These are phyloP conservation scores for Lochmaea crataegi DNA, from an alignment of 2,888 invertebrate genomes.

Conservation along the genomic window DNA sequence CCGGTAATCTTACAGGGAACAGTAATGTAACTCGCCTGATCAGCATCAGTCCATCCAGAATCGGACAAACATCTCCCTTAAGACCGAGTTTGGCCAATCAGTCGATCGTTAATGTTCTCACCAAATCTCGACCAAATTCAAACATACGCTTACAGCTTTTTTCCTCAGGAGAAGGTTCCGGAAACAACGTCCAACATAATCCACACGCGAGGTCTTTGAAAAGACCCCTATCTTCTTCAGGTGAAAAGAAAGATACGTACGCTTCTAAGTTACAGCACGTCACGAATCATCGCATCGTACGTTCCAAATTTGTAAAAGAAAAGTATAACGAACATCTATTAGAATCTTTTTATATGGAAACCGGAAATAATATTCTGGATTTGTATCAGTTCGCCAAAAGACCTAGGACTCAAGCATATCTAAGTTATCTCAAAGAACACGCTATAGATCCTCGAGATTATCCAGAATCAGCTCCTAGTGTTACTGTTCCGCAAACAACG, in stretches of 20 bases:
- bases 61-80: constrained; percentile 57
- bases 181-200: constrained; percentile 45
- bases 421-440: constrained; percentile 78
- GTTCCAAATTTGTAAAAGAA: constrained; percentile 77
- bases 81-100: constrained; percentile 65
- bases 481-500: constrained; percentile 50
- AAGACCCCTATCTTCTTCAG: constrained; percentile 64
- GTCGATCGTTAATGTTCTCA: constrained; percentile 64
- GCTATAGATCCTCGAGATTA: constrained; percentile 60
- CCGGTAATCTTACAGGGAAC: constrained; percentile 40
- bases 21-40: constrained; percentile 67
- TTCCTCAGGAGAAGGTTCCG: constrained; percentile 51
- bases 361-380: constrained; percentile 90
- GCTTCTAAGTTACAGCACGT: constrained; percentile 74
- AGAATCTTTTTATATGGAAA: constrained; percentile 89
- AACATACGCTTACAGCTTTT: constrained; percentile 62
- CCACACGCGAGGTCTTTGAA: constrained; percentile 58
- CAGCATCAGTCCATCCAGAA: constrained; percentile 64
- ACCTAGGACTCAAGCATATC: constrained; percentile 79
- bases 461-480: constrained; percentile 56
- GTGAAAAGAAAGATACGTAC: constrained; percentile 67
- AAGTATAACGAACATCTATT: constrained; percentile 82
- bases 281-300: constrained; percentile 77
- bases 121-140: constrained; percentile 56
- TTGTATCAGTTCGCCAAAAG: constrained; percentile 86